phyloP scores from a whole-genome alignment of 2,888 invertebrate species.

The Hypena proboscidalis region DNA sequence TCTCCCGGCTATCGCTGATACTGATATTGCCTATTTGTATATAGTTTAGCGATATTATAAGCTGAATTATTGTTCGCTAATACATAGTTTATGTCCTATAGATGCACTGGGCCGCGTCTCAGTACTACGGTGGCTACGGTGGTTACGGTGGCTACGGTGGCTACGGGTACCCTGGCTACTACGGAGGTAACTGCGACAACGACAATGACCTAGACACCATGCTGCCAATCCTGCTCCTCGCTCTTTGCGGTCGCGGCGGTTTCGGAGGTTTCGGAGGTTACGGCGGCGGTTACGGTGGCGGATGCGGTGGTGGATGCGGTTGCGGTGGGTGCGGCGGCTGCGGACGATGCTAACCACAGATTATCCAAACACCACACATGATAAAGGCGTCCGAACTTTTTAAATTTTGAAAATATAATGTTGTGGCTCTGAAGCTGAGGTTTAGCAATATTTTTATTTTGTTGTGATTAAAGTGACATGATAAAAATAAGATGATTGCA shows the following conservation, averaged over 20 bases:
- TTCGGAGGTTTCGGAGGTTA: conserved; percentile 31
- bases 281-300: conserved; percentile 24
- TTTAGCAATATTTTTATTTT: no score
- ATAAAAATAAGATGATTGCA: no score
- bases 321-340: conserved; percentile 10
- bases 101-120: conserved; percentile 55
- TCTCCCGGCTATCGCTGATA: no score
- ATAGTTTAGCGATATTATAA: no score
- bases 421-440: no score
- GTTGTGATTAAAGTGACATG: no score
- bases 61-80: no score
- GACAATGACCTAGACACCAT: conserved; percentile 51
- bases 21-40: no score
- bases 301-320: conserved; percentile 24
- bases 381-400: no score
- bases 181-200: conserved; percentile 23
- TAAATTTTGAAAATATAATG: no score
- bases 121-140: conserved; percentile 38
- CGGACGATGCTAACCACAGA: conserved; percentile 5
- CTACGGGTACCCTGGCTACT: conserved; percentile 32
- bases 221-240: conserved; percentile 54
- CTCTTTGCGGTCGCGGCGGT: conserved; percentile 37
- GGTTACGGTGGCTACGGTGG: conserved; percentile 30
- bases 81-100: no score
- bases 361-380: background rate